These are phyloP conservation scores for Aleiodes testaceus DNA, from an alignment of 2,888 invertebrate species.

Conservation along the genomic window DNA sequence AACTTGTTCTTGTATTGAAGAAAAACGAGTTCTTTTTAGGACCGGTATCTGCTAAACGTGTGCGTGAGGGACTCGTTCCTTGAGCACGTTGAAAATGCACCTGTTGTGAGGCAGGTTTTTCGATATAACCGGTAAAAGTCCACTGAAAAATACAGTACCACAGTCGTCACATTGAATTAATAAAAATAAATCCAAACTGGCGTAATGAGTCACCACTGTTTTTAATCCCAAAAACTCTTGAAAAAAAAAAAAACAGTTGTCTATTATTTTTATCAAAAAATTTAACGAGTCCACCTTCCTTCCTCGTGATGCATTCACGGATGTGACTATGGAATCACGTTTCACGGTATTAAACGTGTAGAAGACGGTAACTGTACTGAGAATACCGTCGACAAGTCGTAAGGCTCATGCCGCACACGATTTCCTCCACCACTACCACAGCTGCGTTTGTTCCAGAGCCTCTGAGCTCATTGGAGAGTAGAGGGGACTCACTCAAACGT, in stretches of 20 bases:
- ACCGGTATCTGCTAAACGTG: constrained; percentile 17
- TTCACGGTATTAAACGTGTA: constrained; percentile 9
- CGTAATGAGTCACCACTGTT: constrained; percentile 8
- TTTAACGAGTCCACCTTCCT: too few species aligned
- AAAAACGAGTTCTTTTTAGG: constrained; percentile 29
- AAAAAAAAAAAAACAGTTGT: neutral
- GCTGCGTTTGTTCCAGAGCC: neutral
- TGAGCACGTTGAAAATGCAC: constrained; percentile 26
- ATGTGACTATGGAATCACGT: constrained; percentile 20
- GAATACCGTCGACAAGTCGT: constrained; percentile 58
- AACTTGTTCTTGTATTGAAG: constrained; percentile 8
- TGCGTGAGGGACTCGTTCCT: constrained; percentile 8
- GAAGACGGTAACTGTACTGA: constrained; percentile 67
- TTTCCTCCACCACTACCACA: constrained; percentile 36
- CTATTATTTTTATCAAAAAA: too few species aligned
- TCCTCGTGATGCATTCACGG: constrained; percentile 7
- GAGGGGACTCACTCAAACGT: neutral
- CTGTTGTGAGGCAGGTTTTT: constrained; percentile 36
- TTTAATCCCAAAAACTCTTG: neutral
- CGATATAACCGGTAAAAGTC: constrained; percentile 6
- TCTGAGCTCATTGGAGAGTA: constrained; percentile 29
- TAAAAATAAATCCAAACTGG: constrained; percentile 12
- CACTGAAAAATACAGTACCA: constrained; percentile 5
- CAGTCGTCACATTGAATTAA: neutral
- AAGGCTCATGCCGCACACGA: constrained; percentile 55